Evolutionary conservation across 1,140 invertebrate genomes (phyloP).

Genomic region (Trachymyrmex cornetzi): DNA sequence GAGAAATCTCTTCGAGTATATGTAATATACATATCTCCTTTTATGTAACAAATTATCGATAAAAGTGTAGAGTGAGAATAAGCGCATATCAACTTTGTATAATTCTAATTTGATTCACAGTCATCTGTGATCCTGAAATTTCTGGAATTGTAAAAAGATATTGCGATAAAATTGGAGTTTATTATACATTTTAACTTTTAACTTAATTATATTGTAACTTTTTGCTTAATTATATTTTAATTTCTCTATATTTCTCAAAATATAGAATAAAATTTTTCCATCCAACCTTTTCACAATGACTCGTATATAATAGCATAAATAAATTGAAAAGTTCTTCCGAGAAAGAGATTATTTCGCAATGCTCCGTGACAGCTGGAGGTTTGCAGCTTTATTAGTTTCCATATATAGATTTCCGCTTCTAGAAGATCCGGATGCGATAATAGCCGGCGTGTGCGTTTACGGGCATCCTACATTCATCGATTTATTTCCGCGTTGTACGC

Average conservation of each 20-base stretch:
- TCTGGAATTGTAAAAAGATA: too few species aligned
- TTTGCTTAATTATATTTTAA: conserved; percentile 1
- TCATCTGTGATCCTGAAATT: too few species aligned
- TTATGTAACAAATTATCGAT: background rate
- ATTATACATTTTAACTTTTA: background rate
- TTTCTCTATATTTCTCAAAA: background rate
- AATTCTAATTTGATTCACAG: background rate
- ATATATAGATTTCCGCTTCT: conserved; percentile 20
- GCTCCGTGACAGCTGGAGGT: background rate
- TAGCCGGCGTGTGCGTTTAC: background rate
- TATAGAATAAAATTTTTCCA: background rate
- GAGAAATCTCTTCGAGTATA: background rate
- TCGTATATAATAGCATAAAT: background rate
- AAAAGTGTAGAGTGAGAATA: background rate
- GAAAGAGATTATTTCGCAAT: background rate
- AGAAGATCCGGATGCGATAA: conserved; percentile 27
- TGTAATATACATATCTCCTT: background rate
- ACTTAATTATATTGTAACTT: background rate
- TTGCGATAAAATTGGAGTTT: background rate
- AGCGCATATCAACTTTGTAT: background rate
- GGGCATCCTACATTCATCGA: background rate
- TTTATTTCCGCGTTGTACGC: conserved; percentile 40
- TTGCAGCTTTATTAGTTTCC: conserved; percentile 2
- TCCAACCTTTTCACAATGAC: background rate
- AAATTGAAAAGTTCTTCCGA: background rate